Conservation (phyloP, 1,140 invertebrate species). For the Scaptodrosophila lebanonensis region DNA sequence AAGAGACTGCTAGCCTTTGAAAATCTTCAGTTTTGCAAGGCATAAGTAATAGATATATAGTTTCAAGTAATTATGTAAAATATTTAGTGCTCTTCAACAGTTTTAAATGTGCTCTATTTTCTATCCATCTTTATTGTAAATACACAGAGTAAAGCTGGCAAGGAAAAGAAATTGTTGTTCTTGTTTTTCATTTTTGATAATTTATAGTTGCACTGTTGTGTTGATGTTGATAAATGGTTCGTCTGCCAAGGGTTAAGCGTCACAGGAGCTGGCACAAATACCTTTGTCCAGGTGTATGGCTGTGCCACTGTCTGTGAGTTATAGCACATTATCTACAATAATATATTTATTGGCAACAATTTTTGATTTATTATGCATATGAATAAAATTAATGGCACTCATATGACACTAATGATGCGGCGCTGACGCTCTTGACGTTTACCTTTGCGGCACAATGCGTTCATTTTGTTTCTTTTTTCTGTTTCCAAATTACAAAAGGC, state of each 20-base stretch:
- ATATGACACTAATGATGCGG: constrained; percentile 70
- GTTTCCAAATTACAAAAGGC: constrained; percentile 17
- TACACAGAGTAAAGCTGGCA: background rate
- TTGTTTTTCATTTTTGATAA: constrained; percentile 33
- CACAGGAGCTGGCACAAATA: constrained; percentile 49
- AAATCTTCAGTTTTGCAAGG: too few relatives aligned
- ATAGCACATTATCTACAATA: constrained; percentile 63
- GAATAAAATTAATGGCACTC: constrained; percentile 64
- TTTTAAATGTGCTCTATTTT: too few relatives aligned
- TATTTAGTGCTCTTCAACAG: too few relatives aligned
- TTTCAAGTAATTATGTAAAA: too few relatives aligned
- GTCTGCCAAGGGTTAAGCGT: constrained; percentile 47
- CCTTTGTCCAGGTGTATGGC: constrained; percentile 54
- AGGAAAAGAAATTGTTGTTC: constrained; percentile 3
- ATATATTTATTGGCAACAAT: constrained; percentile 72
- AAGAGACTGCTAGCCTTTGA: too few relatives aligned
- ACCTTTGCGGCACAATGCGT: constrained; percentile 31
- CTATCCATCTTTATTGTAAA: constrained; percentile 2
- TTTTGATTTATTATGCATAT: constrained; percentile 71
- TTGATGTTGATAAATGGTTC: constrained; percentile 69
- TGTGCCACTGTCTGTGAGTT: constrained; percentile 10
- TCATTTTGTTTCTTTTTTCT: constrained; percentile 6
- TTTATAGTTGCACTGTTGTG: constrained; percentile 55
- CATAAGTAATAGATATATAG: too few relatives aligned
- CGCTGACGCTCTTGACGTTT: constrained; percentile 44